Conservation (phyloP, 1,140 invertebrate species). For the Bombus pascuorum region DNA sequence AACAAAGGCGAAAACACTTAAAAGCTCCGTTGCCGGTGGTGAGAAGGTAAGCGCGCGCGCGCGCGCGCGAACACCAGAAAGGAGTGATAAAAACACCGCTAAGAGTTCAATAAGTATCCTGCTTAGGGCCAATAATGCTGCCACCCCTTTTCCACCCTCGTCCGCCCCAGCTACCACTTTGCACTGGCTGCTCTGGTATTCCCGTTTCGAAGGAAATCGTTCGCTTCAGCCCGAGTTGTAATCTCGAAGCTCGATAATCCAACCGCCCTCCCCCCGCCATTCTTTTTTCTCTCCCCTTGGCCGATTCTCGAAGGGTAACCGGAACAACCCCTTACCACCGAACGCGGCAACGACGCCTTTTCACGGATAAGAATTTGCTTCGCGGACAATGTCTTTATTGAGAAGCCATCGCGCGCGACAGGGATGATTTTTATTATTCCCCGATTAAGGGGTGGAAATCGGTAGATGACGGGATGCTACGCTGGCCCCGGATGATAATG, state of each 20-base stretch:
- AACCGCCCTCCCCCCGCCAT: constrained; percentile 56
- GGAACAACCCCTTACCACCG: constrained; percentile 6
- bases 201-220: constrained; percentile 76
- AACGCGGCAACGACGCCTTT: constrained; percentile 62
- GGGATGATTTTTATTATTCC: constrained; percentile 67
- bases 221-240: constrained; percentile 74
- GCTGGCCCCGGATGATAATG: constrained; percentile 52
- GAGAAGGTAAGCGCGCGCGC: constrained; percentile 10
- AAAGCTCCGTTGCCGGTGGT: constrained; percentile 2
- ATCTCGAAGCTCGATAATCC: constrained; percentile 79
- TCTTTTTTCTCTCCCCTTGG: constrained; percentile 44
- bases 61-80: constrained; percentile 51
- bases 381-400: constrained; percentile 80
- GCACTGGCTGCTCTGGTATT: constrained; percentile 39
- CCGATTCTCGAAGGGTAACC: constrained; percentile 59
- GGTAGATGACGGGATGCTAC: neutral
- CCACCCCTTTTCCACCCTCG: constrained; percentile 56
- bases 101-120: constrained; percentile 81
- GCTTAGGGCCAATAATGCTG: constrained; percentile 77
- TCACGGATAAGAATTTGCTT: constrained; percentile 77
- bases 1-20: constrained; percentile 57
- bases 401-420: constrained; percentile 65
- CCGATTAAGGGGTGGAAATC: constrained; percentile 57
- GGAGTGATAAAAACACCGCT: constrained; percentile 74
- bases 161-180: constrained; percentile 47